Base-by-base conservation (phyloP, 2,113 vertebrate genomes). In the Pseudonaja textilis region DNA sequence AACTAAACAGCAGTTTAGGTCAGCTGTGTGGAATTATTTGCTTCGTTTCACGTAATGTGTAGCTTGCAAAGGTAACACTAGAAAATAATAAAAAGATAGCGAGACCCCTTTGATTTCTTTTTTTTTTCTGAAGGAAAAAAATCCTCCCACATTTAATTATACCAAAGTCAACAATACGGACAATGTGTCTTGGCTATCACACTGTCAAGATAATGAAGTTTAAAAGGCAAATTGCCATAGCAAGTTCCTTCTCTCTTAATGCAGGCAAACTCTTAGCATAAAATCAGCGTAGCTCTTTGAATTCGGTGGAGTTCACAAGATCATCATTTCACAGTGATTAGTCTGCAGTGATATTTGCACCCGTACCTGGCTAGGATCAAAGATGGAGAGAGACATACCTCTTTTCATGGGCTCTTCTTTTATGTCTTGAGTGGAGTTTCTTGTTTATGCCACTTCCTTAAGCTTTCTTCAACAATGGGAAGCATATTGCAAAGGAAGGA, bases 141-240 rank as follows among this genome's bases (percentile, higher is more conserved):
- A 56, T 18, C 16, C 29, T n/a, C 10, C 64, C 64, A 5, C 54
- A 16, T 34, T 81, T 81, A 22, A 55, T 87, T 88, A 87, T 50
- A 91, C 25, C 61, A 2, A 92, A 92, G 91, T 88, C 91, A 87
- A 54, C 91, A 85, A 57, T 57, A 57, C 57, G 64, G 61, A 54
- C 91, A 85, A 57, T 85, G 47, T 89, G 54, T 42, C 91, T 54
- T 59, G 34, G 64, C 87, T 55, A 92, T 89, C 56, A 92, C 39
- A 89, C 57, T 89, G 92, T 89, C 52, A 50, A 92, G 54, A 92
- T 92, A 92, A 92, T 92, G 87, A 92, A 85, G 64, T 85, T 59
- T 92, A 92, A 57, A 57, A 56, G 29, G 64, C n/a, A 26, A 89
- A 39, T 57, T 89, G 54, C 64, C 54, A 55, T 57, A 69, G n/a